phyloP scores from a whole-genome alignment of 1,140 invertebrate species.

The Sweltsa coloradensis region DNA sequence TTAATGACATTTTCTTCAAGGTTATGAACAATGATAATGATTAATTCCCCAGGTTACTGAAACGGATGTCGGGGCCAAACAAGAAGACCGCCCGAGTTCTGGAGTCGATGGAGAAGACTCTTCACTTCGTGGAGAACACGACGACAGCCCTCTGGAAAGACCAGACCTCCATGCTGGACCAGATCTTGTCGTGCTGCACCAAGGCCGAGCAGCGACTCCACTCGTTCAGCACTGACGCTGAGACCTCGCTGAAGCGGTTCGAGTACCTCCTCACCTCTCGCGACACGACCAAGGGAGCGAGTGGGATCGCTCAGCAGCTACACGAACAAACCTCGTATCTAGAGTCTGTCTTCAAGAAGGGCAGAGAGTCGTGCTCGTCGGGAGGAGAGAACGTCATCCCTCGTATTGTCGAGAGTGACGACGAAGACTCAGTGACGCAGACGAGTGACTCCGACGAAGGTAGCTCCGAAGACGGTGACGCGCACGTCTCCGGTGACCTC shows the following conservation, averaged over 20 bases:
- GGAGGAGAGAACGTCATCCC: too few species aligned
- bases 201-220: background rate
- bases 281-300: background rate
- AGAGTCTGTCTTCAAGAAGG: too few species aligned
- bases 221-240: background rate
- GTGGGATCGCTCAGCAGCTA: background rate
- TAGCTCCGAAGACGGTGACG: too few species aligned
- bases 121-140: background rate
- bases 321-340: too few species aligned
- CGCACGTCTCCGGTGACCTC: too few species aligned
- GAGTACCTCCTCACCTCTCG: slow-evolving; percentile 1
- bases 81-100: slow-evolving; percentile 12
- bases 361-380: too few species aligned
- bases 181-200: background rate
- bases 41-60: slow-evolving; percentile 7
- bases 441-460: too few species aligned
- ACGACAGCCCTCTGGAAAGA: slow-evolving; percentile 9
- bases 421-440: too few species aligned
- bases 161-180: slow-evolving; percentile 1
- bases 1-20: too few species aligned
- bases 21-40: too few species aligned
- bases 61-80: slow-evolving; percentile 7
- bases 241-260: slow-evolving; percentile 3
- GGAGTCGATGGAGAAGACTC: slow-evolving; percentile 8
- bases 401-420: too few species aligned